Percentiles rank a stretch among this genome's conserved stretches.
Conservation (phyloP, 2,888 invertebrate species). For the Drosophila paranaensis region DNA sequence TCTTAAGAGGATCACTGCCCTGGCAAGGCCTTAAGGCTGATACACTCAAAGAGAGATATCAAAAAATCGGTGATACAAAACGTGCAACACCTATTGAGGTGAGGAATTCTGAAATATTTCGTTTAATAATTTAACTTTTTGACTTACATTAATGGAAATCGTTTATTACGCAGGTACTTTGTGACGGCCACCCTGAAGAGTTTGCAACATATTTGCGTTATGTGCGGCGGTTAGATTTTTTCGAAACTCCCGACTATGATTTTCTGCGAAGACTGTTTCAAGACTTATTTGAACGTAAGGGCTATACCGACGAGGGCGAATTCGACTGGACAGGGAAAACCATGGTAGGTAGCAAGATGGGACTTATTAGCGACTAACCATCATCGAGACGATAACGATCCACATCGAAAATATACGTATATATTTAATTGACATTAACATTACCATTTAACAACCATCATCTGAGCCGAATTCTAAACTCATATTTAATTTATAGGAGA, state of each 20-base stretch:
- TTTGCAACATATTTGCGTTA: slow-evolving; percentile 99
- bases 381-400: background rate
- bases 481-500: slow-evolving; percentile 69
- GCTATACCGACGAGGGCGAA: slow-evolving; percentile 95
- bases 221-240: slow-evolving; percentile 98
- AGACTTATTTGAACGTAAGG: slow-evolving; percentile 94
- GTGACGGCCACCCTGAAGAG: slow-evolving; percentile 96
- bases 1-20: slow-evolving; percentile 99
- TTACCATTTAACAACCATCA: slow-evolving; percentile 20
- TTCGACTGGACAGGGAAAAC: slow-evolving; percentile 98
- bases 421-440: slow-evolving; percentile 15
- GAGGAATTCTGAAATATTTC: too few species aligned
- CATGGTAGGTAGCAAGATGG: slow-evolving; percentile 85
- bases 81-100: slow-evolving; percentile 99
- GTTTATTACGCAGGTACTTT: slow-evolving; percentile 87
- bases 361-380: background rate
- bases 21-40: slow-evolving; percentile 99
- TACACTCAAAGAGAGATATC: slow-evolving; percentile 99
- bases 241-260: slow-evolving; percentile 99
- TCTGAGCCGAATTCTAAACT: slow-evolving; percentile 67
- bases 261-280: slow-evolving; percentile 98
- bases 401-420: slow-evolving; percentile 6
- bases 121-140: too few species aligned
- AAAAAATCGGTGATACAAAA: slow-evolving; percentile 99
- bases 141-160: background rate